These are phyloP conservation scores for Monochamus alternatus DNA, from an alignment of 2,888 invertebrate genomes.

Conservation along the genomic window DNA sequence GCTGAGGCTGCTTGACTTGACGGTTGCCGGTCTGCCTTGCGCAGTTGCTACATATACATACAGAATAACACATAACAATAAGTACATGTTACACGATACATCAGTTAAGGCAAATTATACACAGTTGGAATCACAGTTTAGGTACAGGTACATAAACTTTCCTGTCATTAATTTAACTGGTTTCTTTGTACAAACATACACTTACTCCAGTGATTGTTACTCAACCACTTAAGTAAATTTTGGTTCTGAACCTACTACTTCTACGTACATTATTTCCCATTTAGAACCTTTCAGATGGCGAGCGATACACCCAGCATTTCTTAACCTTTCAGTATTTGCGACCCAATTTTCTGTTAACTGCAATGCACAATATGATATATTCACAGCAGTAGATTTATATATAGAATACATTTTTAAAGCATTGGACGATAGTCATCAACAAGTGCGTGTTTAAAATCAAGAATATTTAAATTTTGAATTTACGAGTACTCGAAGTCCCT, in stretches of 20 bases:
- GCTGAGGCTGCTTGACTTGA: slow-evolving; percentile 64
- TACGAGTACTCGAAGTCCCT: background rate
- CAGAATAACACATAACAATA: slow-evolving; percentile 70
- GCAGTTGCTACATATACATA: slow-evolving; percentile 71
- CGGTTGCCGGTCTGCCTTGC: slow-evolving; percentile 70
- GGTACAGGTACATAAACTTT: background rate
- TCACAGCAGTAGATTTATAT: too few species aligned
- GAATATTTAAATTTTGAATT: slow-evolving; percentile 2
- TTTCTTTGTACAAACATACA: background rate
- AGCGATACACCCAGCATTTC: too few species aligned
- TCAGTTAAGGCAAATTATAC: slow-evolving; percentile 17
- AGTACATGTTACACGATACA: slow-evolving; percentile 54
- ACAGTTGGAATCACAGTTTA: background rate
- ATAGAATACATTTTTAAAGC: too few species aligned
- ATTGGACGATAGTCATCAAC: too few species aligned
- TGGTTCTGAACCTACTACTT: background rate
- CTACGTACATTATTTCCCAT: too few species aligned
- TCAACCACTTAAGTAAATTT: background rate
- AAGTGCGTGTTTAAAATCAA: background rate
- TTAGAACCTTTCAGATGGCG: too few species aligned
- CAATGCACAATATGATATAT: too few species aligned
- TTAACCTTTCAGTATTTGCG: too few species aligned
- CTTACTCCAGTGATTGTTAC: too few species aligned
- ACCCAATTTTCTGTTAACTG: too few species aligned
- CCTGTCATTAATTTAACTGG: background rate